Percentiles rank a stretch among this genome's conserved stretches.
Evolutionary conservation across 1,140 invertebrate species (phyloP).

Genomic region (Octopus bimaculoides): DNA sequence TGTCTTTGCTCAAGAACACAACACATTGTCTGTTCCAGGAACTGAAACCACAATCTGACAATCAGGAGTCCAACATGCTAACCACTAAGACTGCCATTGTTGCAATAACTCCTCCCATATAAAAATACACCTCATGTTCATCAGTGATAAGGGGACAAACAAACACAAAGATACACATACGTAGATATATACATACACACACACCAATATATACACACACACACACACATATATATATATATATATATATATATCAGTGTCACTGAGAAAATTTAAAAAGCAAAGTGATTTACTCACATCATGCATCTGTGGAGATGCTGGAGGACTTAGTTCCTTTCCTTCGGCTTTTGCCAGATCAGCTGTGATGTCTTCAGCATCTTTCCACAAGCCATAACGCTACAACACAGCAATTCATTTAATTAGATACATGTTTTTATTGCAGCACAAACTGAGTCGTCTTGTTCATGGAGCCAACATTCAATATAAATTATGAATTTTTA

Average conservation of each 20-base stretch:
- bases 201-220: background rate
- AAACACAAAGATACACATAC: background rate
- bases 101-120: background rate
- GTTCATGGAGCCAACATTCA: background rate
- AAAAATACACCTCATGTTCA: background rate
- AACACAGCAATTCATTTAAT: background rate
- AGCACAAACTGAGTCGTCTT: background rate
- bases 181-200: background rate
- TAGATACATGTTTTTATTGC: background rate
- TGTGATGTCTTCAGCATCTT: conserved; percentile 62
- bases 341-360: conserved; percentile 33
- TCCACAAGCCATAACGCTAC: conserved; percentile 83
- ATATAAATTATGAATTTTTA: conserved; percentile 4
- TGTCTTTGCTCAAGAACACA: too few relatives aligned
- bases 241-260: background rate
- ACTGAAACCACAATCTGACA: too few relatives aligned
- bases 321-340: conserved; percentile 27
- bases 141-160: background rate
- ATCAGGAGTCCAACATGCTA: too few relatives aligned
- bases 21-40: too few relatives aligned
- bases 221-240: background rate
- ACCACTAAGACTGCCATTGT: too few relatives aligned
- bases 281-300: background rate
- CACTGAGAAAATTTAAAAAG: too few relatives aligned
- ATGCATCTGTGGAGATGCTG: conserved; percentile 16